Evolutionary conservation across 2,113 vertebrate species (phyloP), one percentile per base, ranked within the genome.

Genomic region (Hippopotamus amphibius): DNA sequence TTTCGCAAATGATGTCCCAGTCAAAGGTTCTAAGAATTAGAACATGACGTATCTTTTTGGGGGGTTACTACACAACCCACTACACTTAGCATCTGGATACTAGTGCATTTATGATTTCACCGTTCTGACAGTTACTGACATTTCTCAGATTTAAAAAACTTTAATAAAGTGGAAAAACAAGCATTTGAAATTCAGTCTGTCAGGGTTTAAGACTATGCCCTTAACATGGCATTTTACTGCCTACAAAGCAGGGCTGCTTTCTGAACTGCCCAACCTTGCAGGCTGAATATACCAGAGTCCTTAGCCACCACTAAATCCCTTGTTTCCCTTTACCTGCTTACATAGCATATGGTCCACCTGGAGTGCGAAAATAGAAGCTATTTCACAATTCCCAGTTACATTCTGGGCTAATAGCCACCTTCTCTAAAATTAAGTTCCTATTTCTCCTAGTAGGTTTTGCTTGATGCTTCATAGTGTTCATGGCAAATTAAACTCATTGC

Each of bases 381-480:
- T 69, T 79, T 81, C 76, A 48, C 24, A 22, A 95, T 89, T 30
- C n/a, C 37, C 71, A 57, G 15, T n/a, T 88, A 46, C 12, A 28
- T 21, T 82, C 22, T 53, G 55, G 59, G 65, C 55, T 93, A 87
- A 92, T 92, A 66, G n/a, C 41, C 21, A 69, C 14, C 2, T 33
- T 69, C 88, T 83, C 55, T 76, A 93, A 95, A 95, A 89, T 86
- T 33, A 82, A 41, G 63, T 79, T 93, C 74, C 21, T 71, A 12
- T 57, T 80, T 94, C 69, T 88, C 55, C 72, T 74, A 71, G 50
- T 12, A 66, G 33, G 9, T 87, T 87, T 72, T 88, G 65, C 41
- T 46, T 43, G 12, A 48, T 83, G 55, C 6, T 93, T 79, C 59
- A 68, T 46, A 66, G 90, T 16, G 19, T 90, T 69, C 55, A 41